Base-by-base conservation (phyloP, 2,113 vertebrate genomes). In the Strix uralensis region DNA sequence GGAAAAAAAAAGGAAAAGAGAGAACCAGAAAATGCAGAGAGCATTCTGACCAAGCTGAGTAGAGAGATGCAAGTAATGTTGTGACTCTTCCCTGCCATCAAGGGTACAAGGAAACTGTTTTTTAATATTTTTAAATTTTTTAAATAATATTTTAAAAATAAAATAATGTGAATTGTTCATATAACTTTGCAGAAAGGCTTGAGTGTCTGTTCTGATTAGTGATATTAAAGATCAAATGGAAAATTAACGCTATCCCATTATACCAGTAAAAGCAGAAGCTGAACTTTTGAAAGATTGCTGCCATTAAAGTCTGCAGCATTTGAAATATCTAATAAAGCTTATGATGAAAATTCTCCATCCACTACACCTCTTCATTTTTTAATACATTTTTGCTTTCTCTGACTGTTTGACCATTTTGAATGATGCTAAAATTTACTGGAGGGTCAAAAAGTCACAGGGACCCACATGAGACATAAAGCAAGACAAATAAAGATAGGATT, bases 351-450 rank as follows among this genome's bases (percentile, higher is more conserved):
- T 92, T 71, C 65, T 95, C 57, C 34, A 55, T 92, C 27, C 29
- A 63, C 44, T 5, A 7, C 69, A 78, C 51, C 21, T 52, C 71
- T 88, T 92, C 92, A 14, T 49, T 46, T 93, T 79, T 90, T 47
- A 88, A 83, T 96, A 40, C 77, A 58, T 95, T 96, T 71, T 94
- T 84, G 36, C 71, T 94, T 96, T 90, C 66, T 26, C 36, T 94
- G 92, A 81, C 71, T 94, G 36, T 96, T 96, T 97, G 88, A 86
- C 89, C 63, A 96, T 94, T 85, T 71, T n/a, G 40, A 96, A 90
- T 65, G 71, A 92, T 83, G 85, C 38, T 92, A 77, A 57, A 87
- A 94, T 89, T 96, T 97, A 90, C 58, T 91, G 66, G 29, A 78
- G 63, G 86, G 70, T 98, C 91, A 94, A 75, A 88, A 88, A 83